These are phyloP conservation scores for Hydropsyche betteni DNA, from an alignment of 2,888 invertebrate species.

Conservation along the genomic window DNA sequence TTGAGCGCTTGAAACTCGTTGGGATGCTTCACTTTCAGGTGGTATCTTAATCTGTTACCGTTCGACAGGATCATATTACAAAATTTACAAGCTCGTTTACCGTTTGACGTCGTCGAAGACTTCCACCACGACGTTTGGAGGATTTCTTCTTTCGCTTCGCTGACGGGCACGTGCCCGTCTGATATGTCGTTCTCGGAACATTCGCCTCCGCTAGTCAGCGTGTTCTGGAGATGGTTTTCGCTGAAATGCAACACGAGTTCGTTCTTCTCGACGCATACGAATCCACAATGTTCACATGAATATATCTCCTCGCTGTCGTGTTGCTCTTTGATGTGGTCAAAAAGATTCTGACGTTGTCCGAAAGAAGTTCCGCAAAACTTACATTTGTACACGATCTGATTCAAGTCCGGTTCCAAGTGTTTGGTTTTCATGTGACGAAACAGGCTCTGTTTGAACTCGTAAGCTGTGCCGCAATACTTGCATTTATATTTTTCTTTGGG, in stretches of 20 bases:
- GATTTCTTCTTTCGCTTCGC: not conserved
- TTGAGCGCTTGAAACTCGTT: constrained; percentile 16
- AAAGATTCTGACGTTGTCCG: constrained; percentile 5
- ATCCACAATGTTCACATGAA: constrained; percentile 24
- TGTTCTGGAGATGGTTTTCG: constrained; percentile 25
- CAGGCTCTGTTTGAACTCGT: constrained; percentile 17
- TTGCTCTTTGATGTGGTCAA: constrained; percentile 2
- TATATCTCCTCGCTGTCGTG: constrained; percentile 7
- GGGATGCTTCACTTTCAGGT: constrained; percentile 20
- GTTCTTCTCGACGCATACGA: constrained; percentile 5
- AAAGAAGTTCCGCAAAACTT: constrained; percentile 8
- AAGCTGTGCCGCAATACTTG: not conserved
- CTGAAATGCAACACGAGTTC: constrained; percentile 15
- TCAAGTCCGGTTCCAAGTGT: constrained; percentile 11
- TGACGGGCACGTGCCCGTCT: not conserved
- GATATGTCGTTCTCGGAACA: constrained; percentile 11
- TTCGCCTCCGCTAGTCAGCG: constrained; percentile 10
- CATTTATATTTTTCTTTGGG: constrained; percentile 22
- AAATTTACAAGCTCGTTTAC: constrained; percentile 22
- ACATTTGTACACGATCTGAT: constrained; percentile 10
- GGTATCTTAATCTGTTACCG: constrained; percentile 12
- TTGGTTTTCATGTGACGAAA: constrained; percentile 20
- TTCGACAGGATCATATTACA: constrained; percentile 17
- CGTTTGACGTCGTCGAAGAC: not conserved
- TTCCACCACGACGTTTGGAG: constrained; percentile 3